phyloP scores from a whole-genome alignment of 1,140 invertebrate species.

The Drosophila erecta region DNA sequence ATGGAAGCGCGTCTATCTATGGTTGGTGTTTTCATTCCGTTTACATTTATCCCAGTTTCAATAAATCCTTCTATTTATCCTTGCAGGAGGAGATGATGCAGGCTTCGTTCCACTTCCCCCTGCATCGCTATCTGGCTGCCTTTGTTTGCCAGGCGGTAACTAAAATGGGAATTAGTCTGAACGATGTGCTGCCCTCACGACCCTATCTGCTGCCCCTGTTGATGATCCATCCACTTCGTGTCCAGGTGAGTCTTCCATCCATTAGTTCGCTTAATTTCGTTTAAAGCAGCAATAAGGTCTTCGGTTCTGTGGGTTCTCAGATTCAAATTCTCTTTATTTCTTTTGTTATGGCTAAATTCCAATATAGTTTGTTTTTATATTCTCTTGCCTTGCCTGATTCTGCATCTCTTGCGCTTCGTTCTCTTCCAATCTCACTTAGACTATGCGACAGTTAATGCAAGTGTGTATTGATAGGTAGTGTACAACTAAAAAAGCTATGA shows the following conservation, averaged over 20 bases:
- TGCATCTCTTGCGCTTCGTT: constrained; percentile 11
- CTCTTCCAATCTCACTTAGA: constrained; percentile 7
- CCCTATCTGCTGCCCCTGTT: constrained; percentile 91
- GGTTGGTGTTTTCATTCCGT: constrained; percentile 55
- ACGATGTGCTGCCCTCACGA: constrained; percentile 91
- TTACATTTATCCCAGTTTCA: background rate
- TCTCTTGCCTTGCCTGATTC: constrained; percentile 28
- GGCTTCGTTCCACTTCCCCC: constrained; percentile 97
- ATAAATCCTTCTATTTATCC: background rate
- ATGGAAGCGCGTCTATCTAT: constrained; percentile 88
- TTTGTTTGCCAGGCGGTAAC: constrained; percentile 96
- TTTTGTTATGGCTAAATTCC: constrained; percentile 33
- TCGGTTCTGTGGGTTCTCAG: constrained; percentile 6
- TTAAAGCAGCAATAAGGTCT: background rate
- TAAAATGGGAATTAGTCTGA: constrained; percentile 90
- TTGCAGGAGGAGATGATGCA: constrained; percentile 91
- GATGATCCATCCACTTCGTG: constrained; percentile 95
- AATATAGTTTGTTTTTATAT: constrained; percentile 35
- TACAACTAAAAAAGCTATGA: constrained; percentile 70
- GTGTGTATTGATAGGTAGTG: constrained; percentile 34
- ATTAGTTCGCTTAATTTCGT: background rate
- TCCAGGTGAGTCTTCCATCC: constrained; percentile 90
- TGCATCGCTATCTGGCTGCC: constrained; percentile 97
- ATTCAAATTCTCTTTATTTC: constrained; percentile 32
- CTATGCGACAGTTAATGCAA: constrained; percentile 18